Conservation (phyloP, 2,888 invertebrate genomes). For the Dynastes grantii region DNA sequence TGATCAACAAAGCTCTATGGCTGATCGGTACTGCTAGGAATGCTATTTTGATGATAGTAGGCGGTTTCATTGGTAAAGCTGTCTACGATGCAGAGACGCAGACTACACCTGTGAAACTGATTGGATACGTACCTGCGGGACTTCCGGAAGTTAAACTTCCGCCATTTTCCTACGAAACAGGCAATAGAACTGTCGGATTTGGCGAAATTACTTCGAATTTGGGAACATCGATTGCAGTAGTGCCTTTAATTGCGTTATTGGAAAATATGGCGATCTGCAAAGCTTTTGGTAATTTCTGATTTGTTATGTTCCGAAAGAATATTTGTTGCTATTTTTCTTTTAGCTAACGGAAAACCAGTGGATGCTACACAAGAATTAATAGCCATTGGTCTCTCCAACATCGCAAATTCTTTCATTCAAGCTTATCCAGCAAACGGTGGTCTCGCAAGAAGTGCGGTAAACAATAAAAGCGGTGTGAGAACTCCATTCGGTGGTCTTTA, state of each 20-base stretch:
- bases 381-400: constrained; percentile 86
- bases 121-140: constrained; percentile 85
- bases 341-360: constrained; percentile 83
- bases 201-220: constrained; percentile 84
- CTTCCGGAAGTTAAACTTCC: constrained; percentile 80
- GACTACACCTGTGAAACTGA: constrained; percentile 78
- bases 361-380: constrained; percentile 94
- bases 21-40: constrained; percentile 86
- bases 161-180: constrained; percentile 77
- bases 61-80: constrained; percentile 81
- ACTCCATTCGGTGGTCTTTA: constrained; percentile 91
- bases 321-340: constrained; percentile 53
- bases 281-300: constrained; percentile 82
- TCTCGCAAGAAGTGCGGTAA: constrained; percentile 90
- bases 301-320: no score
- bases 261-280: constrained; percentile 96
- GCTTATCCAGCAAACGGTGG: constrained; percentile 91
- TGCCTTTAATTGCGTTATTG: constrained; percentile 90
- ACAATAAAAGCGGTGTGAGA: constrained; percentile 90
- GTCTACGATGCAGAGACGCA: constrained; percentile 72
- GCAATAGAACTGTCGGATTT: constrained; percentile 76
- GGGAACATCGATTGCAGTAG: constrained; percentile 88
- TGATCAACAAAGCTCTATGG: constrained; percentile 81
- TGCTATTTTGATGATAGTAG: constrained; percentile 85
- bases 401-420: constrained; percentile 89